Conservation (phyloP, 2,113 vertebrate species). For the Condylura cristata region DNA sequence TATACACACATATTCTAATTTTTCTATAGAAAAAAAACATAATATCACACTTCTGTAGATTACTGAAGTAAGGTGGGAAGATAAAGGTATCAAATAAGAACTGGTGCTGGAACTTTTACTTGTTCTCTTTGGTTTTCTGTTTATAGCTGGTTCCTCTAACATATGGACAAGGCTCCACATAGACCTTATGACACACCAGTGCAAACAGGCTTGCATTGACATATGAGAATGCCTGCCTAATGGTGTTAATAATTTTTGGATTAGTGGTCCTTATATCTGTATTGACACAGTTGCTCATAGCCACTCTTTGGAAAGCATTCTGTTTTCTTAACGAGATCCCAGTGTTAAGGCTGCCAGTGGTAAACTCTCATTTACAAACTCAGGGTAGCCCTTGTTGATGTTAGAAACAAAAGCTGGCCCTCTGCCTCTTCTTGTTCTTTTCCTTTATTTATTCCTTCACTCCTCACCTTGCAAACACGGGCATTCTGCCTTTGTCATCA, state of each 20-base stretch:
- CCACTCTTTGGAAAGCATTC: conserved; percentile 55
- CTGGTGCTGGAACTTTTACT: not conserved
- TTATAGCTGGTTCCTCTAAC: not conserved
- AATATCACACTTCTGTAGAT: too few relatives aligned
- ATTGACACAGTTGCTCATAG: conserved; percentile 73
- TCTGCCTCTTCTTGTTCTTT: not conserved
- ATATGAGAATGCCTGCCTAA: conserved; percentile 13
- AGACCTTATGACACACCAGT: conserved; percentile 46
- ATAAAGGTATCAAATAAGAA: not conserved
- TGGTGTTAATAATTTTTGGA: conserved; percentile 71
- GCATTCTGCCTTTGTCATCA: not conserved
- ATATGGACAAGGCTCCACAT: not conserved
- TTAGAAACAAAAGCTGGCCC: not conserved
- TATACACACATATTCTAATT: too few relatives aligned
- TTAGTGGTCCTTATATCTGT: conserved; percentile 62
- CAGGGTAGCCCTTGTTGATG: conserved; percentile 28
- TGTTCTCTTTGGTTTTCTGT: not conserved
- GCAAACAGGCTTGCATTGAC: conserved; percentile 30
- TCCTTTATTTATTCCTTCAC: conserved; percentile 49
- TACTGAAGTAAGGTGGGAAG: not conserved
- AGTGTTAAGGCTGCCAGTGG: not conserved
- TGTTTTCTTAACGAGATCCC: conserved; percentile 63
- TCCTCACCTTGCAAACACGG: conserved; percentile 13
- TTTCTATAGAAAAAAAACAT: too few relatives aligned
- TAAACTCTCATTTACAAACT: conserved; percentile 43